Evolutionary conservation across 2,888 invertebrate genomes (phyloP), one percentile per base, ranked within the genome.

Genomic region (Himalopsyche kuldschensis): DNA sequence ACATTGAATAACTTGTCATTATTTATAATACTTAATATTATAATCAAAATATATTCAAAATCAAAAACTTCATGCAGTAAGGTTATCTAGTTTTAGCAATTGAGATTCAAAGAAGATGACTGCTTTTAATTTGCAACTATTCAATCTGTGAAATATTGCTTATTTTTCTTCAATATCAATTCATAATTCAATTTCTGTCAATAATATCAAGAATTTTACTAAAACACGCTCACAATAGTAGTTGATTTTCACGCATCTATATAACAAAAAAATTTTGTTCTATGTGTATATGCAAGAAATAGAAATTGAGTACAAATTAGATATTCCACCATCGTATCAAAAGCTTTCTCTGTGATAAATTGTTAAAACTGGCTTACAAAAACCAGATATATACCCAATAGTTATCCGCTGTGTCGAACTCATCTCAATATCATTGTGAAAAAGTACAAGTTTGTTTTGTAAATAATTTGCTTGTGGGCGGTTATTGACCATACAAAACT

Each of bases 271-370:
- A 30, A 30, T 69, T 30, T 55, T 55, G 55, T 55, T 69, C 69
- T 69, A 69, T 69, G 76, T 76, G 76, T 41, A 35, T 35, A 76
- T 41, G 76, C 76, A 76, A 76, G 76, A 76, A 76, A 76, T 76
- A 76, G 76, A 76, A 31, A 76, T 41, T 76, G 76, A 76, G 41
- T 35, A 76, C 41, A 69, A 69, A 69, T 11, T 69, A 69, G 69
- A 69, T 69, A 69, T 24, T 27, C 69, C 69, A 69, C 69, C 20
- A 3, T 69, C 4, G 8, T 69, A 69, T 69, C 30, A n/a, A 69
- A 69, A 69, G 69, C 69, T 69, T 69, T 69, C 15, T 69, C 11
- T 69, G 69, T 69, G 6, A 55, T 55, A 20, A 55, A 20, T 55
- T 69, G 27, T 69, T 69, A 2, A 69, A 69, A 69, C 30, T 69